Conservation (phyloP, 2,797 vertebrate genomes). For the Argentina silus region DNA sequence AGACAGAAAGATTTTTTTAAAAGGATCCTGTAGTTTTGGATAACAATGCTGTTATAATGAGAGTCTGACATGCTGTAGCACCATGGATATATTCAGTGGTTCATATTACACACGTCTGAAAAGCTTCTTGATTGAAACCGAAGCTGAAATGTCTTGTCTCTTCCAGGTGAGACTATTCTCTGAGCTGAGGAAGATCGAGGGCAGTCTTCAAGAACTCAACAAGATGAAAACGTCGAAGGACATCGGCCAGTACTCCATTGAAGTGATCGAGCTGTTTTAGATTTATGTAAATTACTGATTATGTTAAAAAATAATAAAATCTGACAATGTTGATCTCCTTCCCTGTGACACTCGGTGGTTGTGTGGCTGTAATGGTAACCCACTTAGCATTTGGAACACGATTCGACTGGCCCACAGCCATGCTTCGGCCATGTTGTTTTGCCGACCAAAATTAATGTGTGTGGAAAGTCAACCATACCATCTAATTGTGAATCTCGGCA, state of each 20-base stretch:
- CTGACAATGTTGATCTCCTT: constrained; percentile 24
- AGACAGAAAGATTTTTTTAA: too few species aligned
- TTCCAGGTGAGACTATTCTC: constrained; percentile 87
- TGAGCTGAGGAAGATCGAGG: constrained; percentile 92
- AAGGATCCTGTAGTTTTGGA: not conserved
- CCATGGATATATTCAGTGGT: not conserved
- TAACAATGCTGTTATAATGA: too few species aligned
- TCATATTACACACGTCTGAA: not conserved
- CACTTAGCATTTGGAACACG: not conserved
- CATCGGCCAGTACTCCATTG: constrained; percentile 87
- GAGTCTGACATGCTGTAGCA: not conserved
- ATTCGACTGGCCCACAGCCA: not conserved
- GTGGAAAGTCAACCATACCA: too few species aligned
- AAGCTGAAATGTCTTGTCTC: not conserved
- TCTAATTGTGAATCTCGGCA: not conserved
- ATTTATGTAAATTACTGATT: constrained; percentile 44
- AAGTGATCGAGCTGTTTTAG: constrained; percentile 92
- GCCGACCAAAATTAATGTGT: not conserved
- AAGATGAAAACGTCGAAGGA: constrained; percentile 77
- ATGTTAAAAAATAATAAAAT: constrained; percentile 50
- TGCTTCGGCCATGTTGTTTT: not conserved
- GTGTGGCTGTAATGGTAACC: constrained; percentile 8
- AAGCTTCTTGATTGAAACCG: not conserved
- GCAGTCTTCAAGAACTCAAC: constrained; percentile 85
- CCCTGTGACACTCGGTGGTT: constrained; percentile 22